Evolutionary conservation across 2,888 invertebrate species (phyloP).

Genomic region (Tenodera sinensis): DNA sequence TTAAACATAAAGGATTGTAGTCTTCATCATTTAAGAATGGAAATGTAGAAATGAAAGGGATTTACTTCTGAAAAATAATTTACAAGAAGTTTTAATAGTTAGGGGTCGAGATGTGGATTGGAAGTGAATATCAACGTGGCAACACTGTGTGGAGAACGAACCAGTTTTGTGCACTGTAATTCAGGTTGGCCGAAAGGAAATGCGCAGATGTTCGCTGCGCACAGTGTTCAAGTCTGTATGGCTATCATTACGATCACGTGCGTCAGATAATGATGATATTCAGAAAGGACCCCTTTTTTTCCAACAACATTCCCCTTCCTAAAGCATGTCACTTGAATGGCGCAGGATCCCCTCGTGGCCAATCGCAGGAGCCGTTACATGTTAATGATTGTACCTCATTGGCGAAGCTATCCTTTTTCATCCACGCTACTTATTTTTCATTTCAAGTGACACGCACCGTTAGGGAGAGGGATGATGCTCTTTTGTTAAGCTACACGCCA

Average conservation of each 20-base stretch:
- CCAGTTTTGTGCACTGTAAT: neutral
- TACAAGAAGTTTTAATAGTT: too few species aligned
- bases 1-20: too few species aligned
- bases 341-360: neutral
- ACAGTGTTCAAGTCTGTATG: neutral
- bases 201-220: neutral
- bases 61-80: too few species aligned
- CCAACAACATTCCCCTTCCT: neutral
- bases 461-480: neutral
- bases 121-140: neutral
- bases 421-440: neutral
- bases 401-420: neutral
- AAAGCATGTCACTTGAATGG: neutral
- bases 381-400: neutral
- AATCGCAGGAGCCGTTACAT: neutral
- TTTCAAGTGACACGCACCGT: neutral
- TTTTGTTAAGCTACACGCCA: neutral
- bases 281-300: neutral
- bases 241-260: neutral
- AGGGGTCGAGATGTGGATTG: too few species aligned
- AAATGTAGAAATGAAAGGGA: too few species aligned
- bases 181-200: neutral
- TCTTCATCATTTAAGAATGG: too few species aligned
- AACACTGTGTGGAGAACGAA: neutral
- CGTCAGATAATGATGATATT: neutral